Percentiles rank a stretch among this genome's conserved stretches.
Conservation (phyloP, 1,140 invertebrate genomes). For the Laupala kohalensis region DNA sequence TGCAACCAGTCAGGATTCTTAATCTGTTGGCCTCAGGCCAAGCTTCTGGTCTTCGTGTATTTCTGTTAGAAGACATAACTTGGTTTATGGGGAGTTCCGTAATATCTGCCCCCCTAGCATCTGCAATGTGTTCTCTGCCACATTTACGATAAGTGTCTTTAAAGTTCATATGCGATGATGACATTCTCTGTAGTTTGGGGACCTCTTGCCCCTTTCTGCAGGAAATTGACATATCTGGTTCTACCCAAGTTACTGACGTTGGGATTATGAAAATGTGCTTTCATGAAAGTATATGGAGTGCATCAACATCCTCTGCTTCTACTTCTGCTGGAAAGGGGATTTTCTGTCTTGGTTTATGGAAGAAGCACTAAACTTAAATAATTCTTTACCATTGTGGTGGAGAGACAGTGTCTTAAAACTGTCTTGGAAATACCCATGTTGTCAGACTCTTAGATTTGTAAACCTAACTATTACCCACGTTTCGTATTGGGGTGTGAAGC, state of each 20-base stretch:
- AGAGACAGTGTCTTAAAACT: slow-evolving; percentile 4
- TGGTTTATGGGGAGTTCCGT: slow-evolving; percentile 13
- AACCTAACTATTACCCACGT: slow-evolving; percentile 10
- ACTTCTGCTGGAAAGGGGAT: background rate
- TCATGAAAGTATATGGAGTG: background rate
- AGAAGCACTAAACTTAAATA: slow-evolving; percentile 5
- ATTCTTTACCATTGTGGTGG: slow-evolving; percentile 12
- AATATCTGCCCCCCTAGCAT: slow-evolving; percentile 2
- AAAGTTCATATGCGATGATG: slow-evolving; percentile 14
- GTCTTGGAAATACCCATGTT: slow-evolving; percentile 12
- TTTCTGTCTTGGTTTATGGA: slow-evolving; percentile 12
- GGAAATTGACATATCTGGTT: slow-evolving; percentile 13
- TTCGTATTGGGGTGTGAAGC: slow-evolving; percentile 4
- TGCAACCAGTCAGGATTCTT: slow-evolving; percentile 9
- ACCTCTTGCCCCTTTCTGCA: slow-evolving; percentile 9
- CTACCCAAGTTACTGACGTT: slow-evolving; percentile 10
- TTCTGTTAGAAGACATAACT: slow-evolving; percentile 13
- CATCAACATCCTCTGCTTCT: background rate
- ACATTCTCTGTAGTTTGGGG: slow-evolving; percentile 12
- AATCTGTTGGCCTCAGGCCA: slow-evolving; percentile 5
- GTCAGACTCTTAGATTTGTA: slow-evolving; percentile 5
- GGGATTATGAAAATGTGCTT: slow-evolving; percentile 11
- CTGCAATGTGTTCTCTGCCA: slow-evolving; percentile 7
- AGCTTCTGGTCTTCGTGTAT: slow-evolving; percentile 6
- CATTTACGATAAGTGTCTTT: slow-evolving; percentile 10